Conservation (phyloP, 1,140 invertebrate species). For the Araneus ventricosus region DNA sequence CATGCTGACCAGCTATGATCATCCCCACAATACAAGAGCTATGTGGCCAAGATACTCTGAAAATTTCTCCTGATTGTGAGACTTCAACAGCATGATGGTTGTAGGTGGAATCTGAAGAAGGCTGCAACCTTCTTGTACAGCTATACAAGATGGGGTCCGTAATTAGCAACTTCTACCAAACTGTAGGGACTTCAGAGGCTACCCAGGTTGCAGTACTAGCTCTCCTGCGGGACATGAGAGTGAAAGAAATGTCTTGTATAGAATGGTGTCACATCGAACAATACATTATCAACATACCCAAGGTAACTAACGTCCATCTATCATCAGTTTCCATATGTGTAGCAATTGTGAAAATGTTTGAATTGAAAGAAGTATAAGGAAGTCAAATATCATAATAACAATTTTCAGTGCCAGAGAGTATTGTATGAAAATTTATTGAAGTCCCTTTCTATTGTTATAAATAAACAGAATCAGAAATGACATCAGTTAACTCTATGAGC, state of each 20-base stretch:
- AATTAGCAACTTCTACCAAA: constrained; percentile 76
- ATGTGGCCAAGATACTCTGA: background rate
- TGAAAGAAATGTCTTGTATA: constrained; percentile 62
- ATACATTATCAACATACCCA: constrained; percentile 84
- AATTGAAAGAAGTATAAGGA: background rate
- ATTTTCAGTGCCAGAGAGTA: background rate
- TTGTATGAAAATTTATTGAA: too few relatives aligned
- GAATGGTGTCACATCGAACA: constrained; percentile 72
- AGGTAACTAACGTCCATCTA: constrained; percentile 80
- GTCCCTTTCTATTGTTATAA: too few relatives aligned
- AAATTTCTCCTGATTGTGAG: background rate
- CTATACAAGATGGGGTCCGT: constrained; percentile 71
- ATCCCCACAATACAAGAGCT: background rate
- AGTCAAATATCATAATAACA: background rate
- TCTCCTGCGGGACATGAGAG: constrained; percentile 72
- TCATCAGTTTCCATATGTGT: background rate
- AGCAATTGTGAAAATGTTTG: background rate
- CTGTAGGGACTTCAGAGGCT: constrained; percentile 72
- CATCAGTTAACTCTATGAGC: too few relatives aligned
- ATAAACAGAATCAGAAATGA: too few relatives aligned
- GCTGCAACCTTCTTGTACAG: constrained; percentile 68
- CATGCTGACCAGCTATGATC: background rate
- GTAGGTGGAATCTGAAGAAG: constrained; percentile 34
- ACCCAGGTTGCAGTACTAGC: constrained; percentile 65
- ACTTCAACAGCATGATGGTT: background rate